phyloP scores from a whole-genome alignment of 2,888 invertebrate genomes.

The Thyatira batis region DNA sequence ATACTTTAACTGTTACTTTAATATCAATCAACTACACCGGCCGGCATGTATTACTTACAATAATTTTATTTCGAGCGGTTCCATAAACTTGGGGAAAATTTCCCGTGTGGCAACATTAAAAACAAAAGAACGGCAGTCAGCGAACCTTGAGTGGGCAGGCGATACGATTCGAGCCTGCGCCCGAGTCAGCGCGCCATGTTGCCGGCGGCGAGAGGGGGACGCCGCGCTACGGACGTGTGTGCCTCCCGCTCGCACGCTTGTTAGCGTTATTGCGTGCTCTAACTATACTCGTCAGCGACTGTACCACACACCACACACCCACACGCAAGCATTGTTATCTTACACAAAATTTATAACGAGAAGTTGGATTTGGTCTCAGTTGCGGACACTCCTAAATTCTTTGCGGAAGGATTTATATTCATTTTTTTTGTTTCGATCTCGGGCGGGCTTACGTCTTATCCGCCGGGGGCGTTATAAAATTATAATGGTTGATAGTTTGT shows the following conservation, averaged over 20 bases:
- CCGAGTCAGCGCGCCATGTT: conserved; percentile 82
- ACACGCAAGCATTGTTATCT: conserved; percentile 80
- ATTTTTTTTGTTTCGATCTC: conserved; percentile 60
- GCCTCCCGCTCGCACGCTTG: conserved; percentile 73
- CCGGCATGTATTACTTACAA: too few species aligned
- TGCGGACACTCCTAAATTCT: conserved; percentile 79
- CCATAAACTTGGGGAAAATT: conserved; percentile 32
- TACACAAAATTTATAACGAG: conserved; percentile 81
- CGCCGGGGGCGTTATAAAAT: conserved; percentile 64
- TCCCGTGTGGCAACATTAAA: conserved; percentile 72
- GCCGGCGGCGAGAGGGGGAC: conserved; percentile 63
- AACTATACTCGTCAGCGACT: conserved; percentile 80
- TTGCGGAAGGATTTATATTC: conserved; percentile 69
- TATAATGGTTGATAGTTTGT: conserved; percentile 65
- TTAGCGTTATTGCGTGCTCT: conserved; percentile 82
- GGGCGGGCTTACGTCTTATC: conserved; percentile 43
- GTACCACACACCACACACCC: conserved; percentile 78
- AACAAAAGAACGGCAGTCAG: conserved; percentile 84
- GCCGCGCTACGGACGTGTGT: conserved; percentile 47
- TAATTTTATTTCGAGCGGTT: conserved; percentile 6
- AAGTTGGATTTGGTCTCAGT: conserved; percentile 73
- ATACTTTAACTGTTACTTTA: too few species aligned
- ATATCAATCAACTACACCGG: neutral
- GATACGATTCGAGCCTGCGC: conserved; percentile 85
- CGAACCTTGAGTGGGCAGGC: conserved; percentile 85